These are phyloP conservation scores for Apteryx owenii DNA, from an alignment of 2,113 vertebrate species.

Conservation along the genomic window DNA sequence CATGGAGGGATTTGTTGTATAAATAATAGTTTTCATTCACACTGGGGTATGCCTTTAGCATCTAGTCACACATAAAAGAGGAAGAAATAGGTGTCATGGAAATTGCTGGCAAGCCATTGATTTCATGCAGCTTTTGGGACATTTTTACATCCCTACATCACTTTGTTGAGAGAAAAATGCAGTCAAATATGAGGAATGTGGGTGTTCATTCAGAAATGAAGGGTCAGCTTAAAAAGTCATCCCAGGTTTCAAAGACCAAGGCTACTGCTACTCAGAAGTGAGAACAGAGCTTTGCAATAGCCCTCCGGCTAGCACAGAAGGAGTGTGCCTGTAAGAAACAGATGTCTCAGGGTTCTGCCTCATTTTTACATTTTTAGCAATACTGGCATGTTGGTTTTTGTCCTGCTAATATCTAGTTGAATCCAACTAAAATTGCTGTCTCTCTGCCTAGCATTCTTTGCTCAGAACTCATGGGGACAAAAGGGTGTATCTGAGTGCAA, in stretches of 20 bases:
- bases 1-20: neutral
- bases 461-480: neutral
- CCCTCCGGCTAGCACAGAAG: neutral
- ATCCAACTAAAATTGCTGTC: neutral
- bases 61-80: neutral
- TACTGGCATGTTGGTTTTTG: neutral
- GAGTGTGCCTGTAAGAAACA: neutral
- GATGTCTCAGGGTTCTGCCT: neutral
- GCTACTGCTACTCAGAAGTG: fast-evolving
- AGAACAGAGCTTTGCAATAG: neutral
- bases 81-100: neutral
- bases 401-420: neutral
- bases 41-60: neutral
- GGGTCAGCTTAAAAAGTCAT: neutral
- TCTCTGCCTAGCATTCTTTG: neutral
- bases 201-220: neutral
- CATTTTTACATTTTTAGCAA: neutral
- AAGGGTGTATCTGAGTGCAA: neutral
- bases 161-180: neutral
- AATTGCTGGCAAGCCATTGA: neutral
- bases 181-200: neutral
- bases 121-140: neutral
- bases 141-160: neutral
- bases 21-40: neutral
- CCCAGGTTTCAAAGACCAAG: neutral